Base-by-base conservation (phyloP, 2,113 vertebrate genomes). In the Zosterops japonicus region DNA sequence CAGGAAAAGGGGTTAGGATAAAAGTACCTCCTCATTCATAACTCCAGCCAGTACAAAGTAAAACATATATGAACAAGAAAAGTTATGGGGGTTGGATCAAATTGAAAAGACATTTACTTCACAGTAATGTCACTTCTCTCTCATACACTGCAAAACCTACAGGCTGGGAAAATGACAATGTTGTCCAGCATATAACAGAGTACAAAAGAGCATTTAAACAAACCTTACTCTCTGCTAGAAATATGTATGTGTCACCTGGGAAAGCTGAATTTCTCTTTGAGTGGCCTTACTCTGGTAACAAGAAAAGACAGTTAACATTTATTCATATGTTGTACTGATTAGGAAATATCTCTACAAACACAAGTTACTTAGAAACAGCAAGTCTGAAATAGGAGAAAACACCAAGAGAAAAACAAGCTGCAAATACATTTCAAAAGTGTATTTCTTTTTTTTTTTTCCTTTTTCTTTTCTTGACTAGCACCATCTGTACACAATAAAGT, bases 401-500 rank as follows among this genome's bases (percentile, higher is more conserved):
- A 98, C 97, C 96, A 95, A 98, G 96, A 97, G 96, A 98, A 98
- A 98, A 98, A 98, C 97, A 96, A 97, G 97, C 97, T 90, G 97
- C 95, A 98, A 97, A 97, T 98, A 98, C 97, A 93, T 95, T 96
- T 97, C 96, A 93, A 97, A 98, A 97, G 96, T 82, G 97, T 90
- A 92, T 90, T 83, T 83, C 81, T 96, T 95, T 95, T 94, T 90
- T 87, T 80, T 61, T 91, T 94, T 96, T 89, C 77, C 89, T 90
- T 97, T 95, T 96, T 83, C 85, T 97, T 97, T 97, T 96, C 93
- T 96, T 87, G 93, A 97, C 98, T 98, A 99, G 99, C 99, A 99
- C 98, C 99, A 97, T 98, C 98, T 98, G 98, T 98, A 98, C 98
- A 99, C 98, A 97, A 97, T 96, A 96, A 97, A 95, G 97, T 98